Percentiles rank a stretch among this genome's conserved stretches.
phyloP scores from a whole-genome alignment of 2,113 vertebrate species.

The Vulpes ferrilata region DNA sequence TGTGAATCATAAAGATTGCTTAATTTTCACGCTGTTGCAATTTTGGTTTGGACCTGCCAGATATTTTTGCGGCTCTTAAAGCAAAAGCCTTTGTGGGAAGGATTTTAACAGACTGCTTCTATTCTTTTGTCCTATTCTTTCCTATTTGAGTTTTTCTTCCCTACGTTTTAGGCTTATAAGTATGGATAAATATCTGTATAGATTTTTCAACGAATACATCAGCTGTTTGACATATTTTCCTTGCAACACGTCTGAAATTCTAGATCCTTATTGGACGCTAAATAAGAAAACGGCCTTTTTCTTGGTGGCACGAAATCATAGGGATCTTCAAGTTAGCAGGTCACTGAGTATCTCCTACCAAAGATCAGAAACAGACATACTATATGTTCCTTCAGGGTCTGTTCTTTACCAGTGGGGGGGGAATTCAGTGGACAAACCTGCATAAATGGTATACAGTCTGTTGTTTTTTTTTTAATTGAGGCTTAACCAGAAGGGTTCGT shows the following conservation, averaged over 20 bases:
- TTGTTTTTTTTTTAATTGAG: conserved; percentile 56
- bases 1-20: conserved; percentile 39
- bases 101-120: not conserved
- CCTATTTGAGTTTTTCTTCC: not conserved
- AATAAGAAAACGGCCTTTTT: not conserved
- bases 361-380: conserved; percentile 68
- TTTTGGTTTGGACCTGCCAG: not conserved
- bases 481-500: conserved; percentile 69
- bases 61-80: not conserved
- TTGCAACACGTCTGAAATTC: not conserved
- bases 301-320: not conserved
- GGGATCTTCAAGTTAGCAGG: not conserved
- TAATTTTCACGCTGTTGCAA: not conserved
- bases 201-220: not conserved
- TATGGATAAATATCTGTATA: not conserved
- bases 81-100: not conserved
- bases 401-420: conserved; percentile 74
- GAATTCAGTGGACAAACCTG: conserved; percentile 67
- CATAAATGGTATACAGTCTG: conserved; percentile 74
- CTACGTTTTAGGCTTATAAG: not conserved
- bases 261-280: not conserved
- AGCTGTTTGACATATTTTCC: conserved; percentile 27
- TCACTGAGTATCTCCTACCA: not conserved
- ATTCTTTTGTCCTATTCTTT: not conserved
- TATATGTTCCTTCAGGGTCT: conserved; percentile 66